These are phyloP conservation scores for Meleagris gallopavo DNA, from an alignment of 2,113 vertebrate species.

Conservation along the genomic window DNA sequence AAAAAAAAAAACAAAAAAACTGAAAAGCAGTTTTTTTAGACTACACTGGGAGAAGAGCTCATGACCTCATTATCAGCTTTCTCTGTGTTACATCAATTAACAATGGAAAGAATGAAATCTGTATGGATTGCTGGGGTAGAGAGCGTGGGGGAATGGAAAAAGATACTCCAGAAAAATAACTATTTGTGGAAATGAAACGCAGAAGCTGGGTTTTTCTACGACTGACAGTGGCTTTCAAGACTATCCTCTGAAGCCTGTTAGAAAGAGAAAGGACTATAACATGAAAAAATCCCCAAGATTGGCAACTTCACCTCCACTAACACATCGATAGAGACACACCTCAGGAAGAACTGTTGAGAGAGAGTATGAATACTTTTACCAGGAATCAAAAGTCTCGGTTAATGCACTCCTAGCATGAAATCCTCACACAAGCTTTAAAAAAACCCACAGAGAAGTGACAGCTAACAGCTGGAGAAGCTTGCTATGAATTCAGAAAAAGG, in stretches of 20 bases:
- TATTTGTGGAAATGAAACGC: background rate
- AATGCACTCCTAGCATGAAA: background rate
- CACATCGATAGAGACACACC: accelerated
- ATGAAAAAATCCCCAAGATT: background rate
- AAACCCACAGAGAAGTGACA: background rate
- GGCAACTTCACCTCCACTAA: background rate
- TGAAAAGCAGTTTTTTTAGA: background rate
- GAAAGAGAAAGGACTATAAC: background rate
- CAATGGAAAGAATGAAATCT: background rate
- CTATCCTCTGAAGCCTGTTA: background rate
- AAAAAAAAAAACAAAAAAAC: background rate
- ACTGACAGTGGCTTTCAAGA: background rate
- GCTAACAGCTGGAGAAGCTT: background rate
- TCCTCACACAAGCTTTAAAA: background rate
- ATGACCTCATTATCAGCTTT: background rate
- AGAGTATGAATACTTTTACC: background rate
- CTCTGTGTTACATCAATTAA: background rate
- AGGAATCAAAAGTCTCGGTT: background rate
- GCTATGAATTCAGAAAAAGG: background rate
- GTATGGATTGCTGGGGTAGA: background rate
- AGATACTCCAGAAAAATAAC: background rate
- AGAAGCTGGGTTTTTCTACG: background rate
- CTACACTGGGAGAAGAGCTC: background rate
- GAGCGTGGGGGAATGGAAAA: background rate
- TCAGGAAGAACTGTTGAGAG: background rate